Conservation (phyloP, 2,888 invertebrate genomes). For the Caenorhabditis japonica region DNA sequence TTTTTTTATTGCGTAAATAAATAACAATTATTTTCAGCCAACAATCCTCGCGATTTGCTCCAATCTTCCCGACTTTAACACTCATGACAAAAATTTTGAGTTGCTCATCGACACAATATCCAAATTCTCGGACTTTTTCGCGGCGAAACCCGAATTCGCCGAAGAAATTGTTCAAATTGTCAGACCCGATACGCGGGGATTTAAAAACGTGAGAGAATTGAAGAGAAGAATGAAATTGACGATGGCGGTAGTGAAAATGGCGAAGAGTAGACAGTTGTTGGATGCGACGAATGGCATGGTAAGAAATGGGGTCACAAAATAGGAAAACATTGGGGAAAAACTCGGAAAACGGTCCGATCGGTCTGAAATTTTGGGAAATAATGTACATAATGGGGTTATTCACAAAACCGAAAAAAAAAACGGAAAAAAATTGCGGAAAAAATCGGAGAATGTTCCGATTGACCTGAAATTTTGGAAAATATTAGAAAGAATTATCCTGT, state of each 20-base stretch:
- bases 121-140: slow-evolving; percentile 20
- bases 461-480: too few species aligned
- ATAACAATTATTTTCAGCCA: slow-evolving; percentile 21
- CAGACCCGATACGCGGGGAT: slow-evolving; percentile 24
- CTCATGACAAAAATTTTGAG: slow-evolving; percentile 36
- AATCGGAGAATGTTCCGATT: too few species aligned
- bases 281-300: slow-evolving; percentile 15
- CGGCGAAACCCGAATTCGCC: slow-evolving; percentile 8
- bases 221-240: slow-evolving; percentile 24
- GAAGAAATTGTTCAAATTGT: slow-evolving; percentile 36
- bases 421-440: too few species aligned
- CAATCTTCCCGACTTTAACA: slow-evolving; percentile 26
- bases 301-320: too few species aligned
- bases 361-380: too few species aligned
- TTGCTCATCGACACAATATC: slow-evolving; percentile 20
- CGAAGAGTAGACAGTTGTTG: slow-evolving; percentile 24
- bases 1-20: not conserved
- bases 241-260: slow-evolving; percentile 33
- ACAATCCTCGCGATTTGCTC: slow-evolving; percentile 9
- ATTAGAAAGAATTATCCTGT: too few species aligned
- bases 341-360: too few species aligned
- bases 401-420: too few species aligned
- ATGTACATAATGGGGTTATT: too few species aligned
- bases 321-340: too few species aligned
- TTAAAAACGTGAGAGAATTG: slow-evolving; percentile 10